Evolutionary conservation across 35 echinoderm and acorn worm species (phyloP).

Genomic region (Apostichopus californicus): DNA sequence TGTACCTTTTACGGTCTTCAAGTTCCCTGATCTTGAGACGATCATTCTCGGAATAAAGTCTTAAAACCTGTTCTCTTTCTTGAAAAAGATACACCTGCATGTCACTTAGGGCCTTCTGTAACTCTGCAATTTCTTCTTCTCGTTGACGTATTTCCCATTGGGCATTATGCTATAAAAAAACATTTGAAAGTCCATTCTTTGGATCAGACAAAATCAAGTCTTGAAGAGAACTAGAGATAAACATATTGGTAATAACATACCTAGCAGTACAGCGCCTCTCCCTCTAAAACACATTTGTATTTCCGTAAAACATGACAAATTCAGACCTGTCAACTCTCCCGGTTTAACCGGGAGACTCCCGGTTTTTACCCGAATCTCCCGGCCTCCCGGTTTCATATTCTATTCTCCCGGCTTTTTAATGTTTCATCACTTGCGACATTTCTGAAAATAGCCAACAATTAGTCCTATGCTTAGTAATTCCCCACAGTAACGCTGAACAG

Average conservation of each 20-base stretch:
- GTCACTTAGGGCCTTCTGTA: slow-evolving; percentile 97
- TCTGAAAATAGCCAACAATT: too few species aligned
- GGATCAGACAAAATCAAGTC: not conserved
- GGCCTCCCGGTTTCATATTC: too few species aligned
- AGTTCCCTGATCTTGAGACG: slow-evolving; percentile 91
- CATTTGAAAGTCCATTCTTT: not conserved
- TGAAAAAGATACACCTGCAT: slow-evolving; percentile 99
- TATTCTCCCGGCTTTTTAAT: too few species aligned
- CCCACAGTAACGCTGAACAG: too few species aligned
- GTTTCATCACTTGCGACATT: too few species aligned
- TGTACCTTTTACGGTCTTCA: slow-evolving; percentile 92
- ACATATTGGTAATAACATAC: not conserved
- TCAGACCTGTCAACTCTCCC: too few species aligned
- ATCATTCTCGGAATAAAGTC: slow-evolving; percentile 96
- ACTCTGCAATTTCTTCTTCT: slow-evolving; percentile 95
- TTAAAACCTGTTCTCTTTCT: slow-evolving; percentile 90
- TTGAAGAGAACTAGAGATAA: not conserved
- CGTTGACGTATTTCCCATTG: slow-evolving; percentile 95
- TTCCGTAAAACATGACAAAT: too few species aligned
- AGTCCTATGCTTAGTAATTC: too few species aligned
- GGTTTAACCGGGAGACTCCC: too few species aligned
- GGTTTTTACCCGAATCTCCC: too few species aligned
- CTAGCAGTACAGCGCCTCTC: not conserved
- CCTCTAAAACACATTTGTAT: too few species aligned
- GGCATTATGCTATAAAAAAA: slow-evolving; percentile 72